phyloP scores from a whole-genome alignment of 2,113 vertebrate species.

The Rhadina sibilatrix region DNA sequence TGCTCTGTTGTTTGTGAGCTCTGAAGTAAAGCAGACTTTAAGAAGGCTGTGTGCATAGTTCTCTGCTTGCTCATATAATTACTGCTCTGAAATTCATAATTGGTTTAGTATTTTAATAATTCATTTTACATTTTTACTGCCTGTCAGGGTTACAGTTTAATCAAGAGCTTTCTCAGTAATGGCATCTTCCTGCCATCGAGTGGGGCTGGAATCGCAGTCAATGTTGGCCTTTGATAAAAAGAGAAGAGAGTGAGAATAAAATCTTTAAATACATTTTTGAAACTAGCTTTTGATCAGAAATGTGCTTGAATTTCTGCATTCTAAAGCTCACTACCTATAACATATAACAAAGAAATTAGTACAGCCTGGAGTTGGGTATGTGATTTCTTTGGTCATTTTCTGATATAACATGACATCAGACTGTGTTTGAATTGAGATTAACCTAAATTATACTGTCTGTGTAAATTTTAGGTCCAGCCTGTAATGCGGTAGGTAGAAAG shows the following conservation, averaged over 20 bases:
- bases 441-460: not conserved
- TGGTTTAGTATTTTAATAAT: constrained; percentile 50
- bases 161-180: constrained; percentile 31
- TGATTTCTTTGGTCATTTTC: not conserved
- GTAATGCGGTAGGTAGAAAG: not conserved
- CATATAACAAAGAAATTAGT: not conserved
- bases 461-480: not conserved
- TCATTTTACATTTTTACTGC: constrained; percentile 29
- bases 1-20: constrained; percentile 1
- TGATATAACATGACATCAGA: not conserved
- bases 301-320: not conserved
- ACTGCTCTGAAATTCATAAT: constrained; percentile 34
- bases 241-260: not conserved
- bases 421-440: not conserved
- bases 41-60: not conserved
- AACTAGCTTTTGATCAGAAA: not conserved
- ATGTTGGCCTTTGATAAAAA: constrained; percentile 19
- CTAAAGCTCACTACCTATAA: not conserved
- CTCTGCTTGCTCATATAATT: constrained; percentile 14
- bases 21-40: not conserved
- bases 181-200: constrained; percentile 23
- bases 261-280: not conserved
- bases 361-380: not conserved
- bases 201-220: constrained; percentile 52
- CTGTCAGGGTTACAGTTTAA: constrained; percentile 32